A percentile compares a stretch with the other conserved stretches of the same genome.
These are phyloP conservation scores for Dendroctonus ponderosae DNA, from an alignment of 1,140 invertebrate genomes.

Conservation along the genomic window DNA sequence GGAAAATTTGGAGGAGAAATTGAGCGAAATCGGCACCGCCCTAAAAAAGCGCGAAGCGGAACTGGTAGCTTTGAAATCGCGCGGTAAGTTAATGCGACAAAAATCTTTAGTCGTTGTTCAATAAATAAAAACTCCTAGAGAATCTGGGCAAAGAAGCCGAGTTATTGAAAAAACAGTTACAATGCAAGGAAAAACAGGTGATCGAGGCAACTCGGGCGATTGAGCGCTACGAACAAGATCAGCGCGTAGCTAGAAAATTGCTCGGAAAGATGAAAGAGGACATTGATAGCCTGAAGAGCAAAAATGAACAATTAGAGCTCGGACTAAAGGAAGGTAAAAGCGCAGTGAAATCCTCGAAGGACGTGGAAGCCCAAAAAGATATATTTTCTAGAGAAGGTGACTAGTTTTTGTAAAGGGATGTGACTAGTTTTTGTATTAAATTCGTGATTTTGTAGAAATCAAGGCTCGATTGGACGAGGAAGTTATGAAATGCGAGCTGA, in stretches of 20 bases:
- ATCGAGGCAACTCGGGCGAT: background rate
- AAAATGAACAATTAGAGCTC: slow-evolving; percentile 18
- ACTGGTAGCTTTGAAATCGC: background rate
- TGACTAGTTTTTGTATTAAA: too few relatives aligned
- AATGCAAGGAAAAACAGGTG: slow-evolving; percentile 23
- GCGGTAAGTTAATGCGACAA: background rate
- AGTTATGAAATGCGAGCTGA: slow-evolving; percentile 29
- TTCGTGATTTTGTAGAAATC: background rate
- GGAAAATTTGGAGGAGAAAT: slow-evolving; percentile 4
- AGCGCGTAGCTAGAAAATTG: slow-evolving; percentile 18
- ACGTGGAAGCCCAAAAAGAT: too few relatives aligned
- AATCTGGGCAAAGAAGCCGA: background rate
- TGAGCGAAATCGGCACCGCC: background rate
- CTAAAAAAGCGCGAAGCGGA: background rate
- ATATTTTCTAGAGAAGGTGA: too few relatives aligned
- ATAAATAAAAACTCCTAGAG: background rate
- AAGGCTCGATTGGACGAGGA: slow-evolving; percentile 16
- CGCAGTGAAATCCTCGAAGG: background rate
- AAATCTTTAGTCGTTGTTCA: background rate
- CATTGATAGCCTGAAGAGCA: slow-evolving; percentile 18
- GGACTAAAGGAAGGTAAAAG: slow-evolving; percentile 15
- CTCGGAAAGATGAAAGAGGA: slow-evolving; percentile 27
- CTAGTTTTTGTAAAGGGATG: too few relatives aligned
- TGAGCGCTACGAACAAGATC: slow-evolving; percentile 18
- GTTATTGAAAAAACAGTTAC: background rate